phyloP scores from a whole-genome alignment of 1,140 invertebrate species.

The Aphis gossypii region DNA sequence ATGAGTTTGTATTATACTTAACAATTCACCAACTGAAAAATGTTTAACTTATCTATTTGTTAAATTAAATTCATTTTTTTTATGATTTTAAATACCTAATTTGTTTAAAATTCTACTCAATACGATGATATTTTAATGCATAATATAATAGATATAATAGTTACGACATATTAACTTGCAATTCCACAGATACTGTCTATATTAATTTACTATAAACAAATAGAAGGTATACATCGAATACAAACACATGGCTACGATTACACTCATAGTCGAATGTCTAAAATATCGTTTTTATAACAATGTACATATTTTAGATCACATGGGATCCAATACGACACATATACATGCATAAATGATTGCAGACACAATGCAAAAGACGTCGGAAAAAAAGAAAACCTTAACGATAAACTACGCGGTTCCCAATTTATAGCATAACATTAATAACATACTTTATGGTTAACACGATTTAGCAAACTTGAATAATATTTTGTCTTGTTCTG shows the following conservation, averaged over 20 bases:
- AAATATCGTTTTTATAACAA: not conserved
- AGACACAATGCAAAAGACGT: not conserved
- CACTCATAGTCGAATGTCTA: too few relatives aligned
- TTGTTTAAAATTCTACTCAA: not conserved
- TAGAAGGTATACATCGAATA: not conserved
- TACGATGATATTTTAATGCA: not conserved
- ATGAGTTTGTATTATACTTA: not conserved
- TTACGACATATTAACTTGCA: not conserved
- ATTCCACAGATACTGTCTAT: not conserved
- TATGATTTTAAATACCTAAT: not conserved
- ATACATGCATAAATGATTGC: not conserved
- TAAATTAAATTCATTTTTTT: not conserved
- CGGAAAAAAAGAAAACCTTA: not conserved
- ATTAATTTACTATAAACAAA: not conserved
- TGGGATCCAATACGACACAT: not conserved
- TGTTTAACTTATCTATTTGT: not conserved
- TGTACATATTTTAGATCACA: not conserved
- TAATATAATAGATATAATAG: too few relatives aligned
- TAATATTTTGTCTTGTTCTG: not conserved
- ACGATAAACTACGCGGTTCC: not conserved
- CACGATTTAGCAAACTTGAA: not conserved
- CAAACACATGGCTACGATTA: not conserved
- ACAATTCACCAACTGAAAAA: not conserved
- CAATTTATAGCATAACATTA: not conserved
- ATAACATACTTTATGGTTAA: not conserved